Evolutionary conservation across 2,888 invertebrate species (phyloP), one percentile per base, ranked within the genome.

Genomic region (Plusia festucae): DNA sequence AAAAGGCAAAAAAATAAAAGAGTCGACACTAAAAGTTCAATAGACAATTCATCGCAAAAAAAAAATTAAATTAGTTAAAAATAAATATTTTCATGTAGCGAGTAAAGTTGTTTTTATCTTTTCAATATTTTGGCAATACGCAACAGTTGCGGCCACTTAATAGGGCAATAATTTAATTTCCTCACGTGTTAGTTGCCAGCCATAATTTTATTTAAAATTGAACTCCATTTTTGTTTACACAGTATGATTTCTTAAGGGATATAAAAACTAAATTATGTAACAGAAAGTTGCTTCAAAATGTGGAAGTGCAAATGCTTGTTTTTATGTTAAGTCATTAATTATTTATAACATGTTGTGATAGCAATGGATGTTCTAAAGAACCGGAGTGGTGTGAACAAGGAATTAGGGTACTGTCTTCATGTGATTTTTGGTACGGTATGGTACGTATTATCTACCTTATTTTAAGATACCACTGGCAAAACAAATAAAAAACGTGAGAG

Each of bases 111-210:
- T 59, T 70, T 73, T 70, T 66, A 58, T 70, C 27, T 60, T 34
- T 51, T 40, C 54, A 59, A 59, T 18, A 65, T 59, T 49, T 70
- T 74, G 75, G 62, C 70, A 78, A 51, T 16, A 46, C 59, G 20
- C 7, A 60, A 16, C 53, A 27, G 22, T 30, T 8, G 62, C 53
- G 60, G 60, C 61, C 20, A 53, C 53, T 46, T 68, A 70, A 78
- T 74, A 74, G 58, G 34, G 22, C 67, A 59, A 53, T 67, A 64
- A 76, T 62, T 74, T 65, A 53, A 68, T 74, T 71, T 49, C 13
- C 16, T 46, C 58, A 66, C 55, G 57, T 69, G 44, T 52, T 54
- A 63, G 51, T 59, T 57, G 53, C 56, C 18, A 60, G 24, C 16
- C 52, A 9, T 75, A 58, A 70, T 56, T 76, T 66, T 70, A 58